Evolutionary conservation across 92 coral and sea anemone genomes (phyloP).

Genomic region (Heliopora coerulea): DNA sequence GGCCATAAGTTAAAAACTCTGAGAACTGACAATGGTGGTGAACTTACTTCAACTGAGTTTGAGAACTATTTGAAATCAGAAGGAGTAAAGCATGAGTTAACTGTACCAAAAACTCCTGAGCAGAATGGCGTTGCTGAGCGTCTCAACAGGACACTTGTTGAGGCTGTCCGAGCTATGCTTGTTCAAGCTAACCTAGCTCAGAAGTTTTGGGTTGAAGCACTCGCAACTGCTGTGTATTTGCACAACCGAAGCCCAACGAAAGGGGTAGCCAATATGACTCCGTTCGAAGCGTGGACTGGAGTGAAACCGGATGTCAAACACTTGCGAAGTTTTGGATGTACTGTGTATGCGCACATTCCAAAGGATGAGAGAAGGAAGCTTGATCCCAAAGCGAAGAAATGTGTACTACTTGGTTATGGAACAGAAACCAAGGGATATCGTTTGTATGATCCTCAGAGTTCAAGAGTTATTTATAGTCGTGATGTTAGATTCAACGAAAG

Average conservation of each 20-base stretch:
- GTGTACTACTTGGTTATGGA: constrained; percentile 31
- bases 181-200: constrained; percentile 56
- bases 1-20: constrained; percentile 44
- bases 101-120: constrained; percentile 57
- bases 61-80: constrained; percentile 46
- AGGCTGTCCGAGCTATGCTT: constrained; percentile 48
- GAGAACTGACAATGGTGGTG: constrained; percentile 53
- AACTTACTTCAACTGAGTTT: constrained; percentile 42
- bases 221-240: constrained; percentile 57
- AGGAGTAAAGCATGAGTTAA: constrained; percentile 52
- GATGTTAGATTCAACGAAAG: constrained; percentile 45
- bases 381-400: constrained; percentile 47
- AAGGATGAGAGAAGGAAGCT: constrained; percentile 56
- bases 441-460: constrained; percentile 17
- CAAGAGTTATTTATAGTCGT: constrained; percentile 38
- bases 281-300: constrained; percentile 62
- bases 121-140: constrained; percentile 68
- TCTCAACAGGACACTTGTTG: constrained; percentile 57
- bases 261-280: constrained; percentile 44
- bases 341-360: constrained; percentile 51
- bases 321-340: constrained; percentile 49
- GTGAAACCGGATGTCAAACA: constrained; percentile 46
- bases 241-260: constrained; percentile 58
- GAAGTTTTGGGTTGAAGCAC: constrained; percentile 60
- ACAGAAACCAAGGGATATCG: constrained; percentile 41